Base-by-base conservation (phyloP, 37 sponge, comb jelly and placozoan genomes). In the Agelas oroides region DNA sequence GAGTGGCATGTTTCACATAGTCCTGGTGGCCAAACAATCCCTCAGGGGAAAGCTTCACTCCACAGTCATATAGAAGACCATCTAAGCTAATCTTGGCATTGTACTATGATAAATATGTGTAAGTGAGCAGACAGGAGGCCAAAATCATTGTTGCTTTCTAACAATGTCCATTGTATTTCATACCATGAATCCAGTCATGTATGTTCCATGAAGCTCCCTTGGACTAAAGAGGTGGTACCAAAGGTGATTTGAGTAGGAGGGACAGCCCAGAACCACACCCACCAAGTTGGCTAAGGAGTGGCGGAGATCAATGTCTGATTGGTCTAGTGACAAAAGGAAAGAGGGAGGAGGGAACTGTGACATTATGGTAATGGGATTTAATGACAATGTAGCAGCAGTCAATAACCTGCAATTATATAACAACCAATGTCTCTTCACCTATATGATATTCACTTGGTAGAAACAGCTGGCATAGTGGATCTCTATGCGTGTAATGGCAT, bases 101-200 rank as follows among this genome's bases (percentile, higher is more conserved):
- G 77, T 92, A 92, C 89, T n/a, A n/a, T n/a, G n/a, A n/a, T n/a
- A n/a, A n/a, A n/a, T n/a, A n/a, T n/a, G n/a, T 95, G 66, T 3
- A 76, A 20, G 31, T n/a, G n/a, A n/a, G n/a, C n/a, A n/a, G n/a
- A n/a, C n/a, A n/a, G n/a, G n/a, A n/a, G n/a, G n/a, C n/a, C n/a
- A n/a, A n/a, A 46, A 46, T 8, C 46, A 46, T 8, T 46, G 8
- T 46, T 46, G 46, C 6, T 46, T 12, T 12, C 46, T 46, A 46
- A 46, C 46, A 46, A 8, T 46, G 3, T 0, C 16, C 37, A 8
- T 46, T 46, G 46, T 3, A 46, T 20, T 68, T 53, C 79, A 72
- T 41, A 94, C 95, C 95, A 95, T 89, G 72, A 84, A 88, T 16
- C 95, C 92, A 55, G 92, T 76, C 68, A 97, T 57, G 83, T 75